Percentiles rank a stretch among this genome's conserved stretches.
These are phyloP conservation scores for Deilephila porcellus DNA, from an alignment of 2,888 invertebrate species.

Conservation along the genomic window DNA sequence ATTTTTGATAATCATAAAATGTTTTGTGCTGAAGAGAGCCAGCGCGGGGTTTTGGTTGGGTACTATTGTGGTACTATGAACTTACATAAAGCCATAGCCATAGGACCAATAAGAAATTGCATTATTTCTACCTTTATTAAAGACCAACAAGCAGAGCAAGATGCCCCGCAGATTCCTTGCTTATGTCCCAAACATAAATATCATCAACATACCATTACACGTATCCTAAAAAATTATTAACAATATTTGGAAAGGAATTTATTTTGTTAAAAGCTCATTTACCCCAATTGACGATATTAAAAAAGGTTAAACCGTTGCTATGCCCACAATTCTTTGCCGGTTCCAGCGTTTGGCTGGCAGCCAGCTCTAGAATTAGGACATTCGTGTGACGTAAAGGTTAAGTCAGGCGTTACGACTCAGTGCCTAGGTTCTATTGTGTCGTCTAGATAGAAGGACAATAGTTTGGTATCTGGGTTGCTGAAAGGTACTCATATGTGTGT, in stretches of 20 bases:
- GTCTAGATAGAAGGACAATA: not conserved
- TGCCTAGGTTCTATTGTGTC: constrained; percentile 30
- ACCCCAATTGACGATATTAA: not conserved
- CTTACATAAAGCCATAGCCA: too few relatives aligned
- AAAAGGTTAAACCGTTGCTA: not conserved
- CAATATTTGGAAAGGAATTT: not conserved
- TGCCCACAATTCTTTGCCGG: not conserved
- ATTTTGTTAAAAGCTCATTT: not conserved
- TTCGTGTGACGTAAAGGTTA: constrained; percentile 54
- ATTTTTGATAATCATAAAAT: too few relatives aligned
- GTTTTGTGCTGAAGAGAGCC: too few relatives aligned
- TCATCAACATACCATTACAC: too few relatives aligned
- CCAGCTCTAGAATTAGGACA: constrained; percentile 53
- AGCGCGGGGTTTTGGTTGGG: too few relatives aligned
- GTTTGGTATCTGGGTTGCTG: not conserved
- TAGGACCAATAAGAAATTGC: too few relatives aligned
- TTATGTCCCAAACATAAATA: too few relatives aligned
- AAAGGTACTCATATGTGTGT: not conserved
- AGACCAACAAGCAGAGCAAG: too few relatives aligned
- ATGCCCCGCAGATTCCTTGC: too few relatives aligned
- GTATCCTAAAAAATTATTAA: too few relatives aligned
- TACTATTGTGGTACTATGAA: too few relatives aligned
- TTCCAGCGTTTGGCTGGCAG: constrained; percentile 45
- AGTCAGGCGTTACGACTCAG: constrained; percentile 24
- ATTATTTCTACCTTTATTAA: too few relatives aligned